Evolutionary conservation across 2,888 invertebrate genomes (phyloP), one percentile per base, ranked within the genome.

Genomic region (Sympetrum striolatum): DNA sequence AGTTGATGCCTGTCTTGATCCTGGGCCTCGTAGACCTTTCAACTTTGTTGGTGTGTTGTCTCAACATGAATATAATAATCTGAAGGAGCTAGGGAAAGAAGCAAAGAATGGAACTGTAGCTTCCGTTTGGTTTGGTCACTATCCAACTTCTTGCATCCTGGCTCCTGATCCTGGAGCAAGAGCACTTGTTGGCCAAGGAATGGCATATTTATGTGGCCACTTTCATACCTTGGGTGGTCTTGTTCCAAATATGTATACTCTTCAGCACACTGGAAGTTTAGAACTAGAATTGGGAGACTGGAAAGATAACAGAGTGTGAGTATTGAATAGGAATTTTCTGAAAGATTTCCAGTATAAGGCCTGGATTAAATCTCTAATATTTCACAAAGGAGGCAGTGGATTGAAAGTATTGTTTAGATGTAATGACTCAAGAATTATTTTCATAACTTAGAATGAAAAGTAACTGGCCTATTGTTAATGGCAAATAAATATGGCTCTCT

Each of bases 251-350:
- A 98, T 98, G 98, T 98, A 98, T 93, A 97, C 98, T 0, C 94
- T 97, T 92, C 98, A 98, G 93, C 96, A 96, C 92, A 95, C 95
- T 91, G 98, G 98, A 6, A 97, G 96, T 93, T 94, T 98, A 91
- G 98, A 98, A 94, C 94, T 98, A 91, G 98, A 98, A 94, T 94
- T 98, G 90, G 98, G 97, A 14, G 98, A 98, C 94, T 98, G 98
- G 98, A 98, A 98, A 94, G 97, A 97, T 92, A 97, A 97, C 93
- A 95, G 98, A 94, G 95, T 97, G 97, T 97, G 94, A 94, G 94
- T 93, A 91, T n/a, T 91, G 91, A 91, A 90, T 90, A 31, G 91
- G 91, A 90, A 91, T 90, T 91, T 90, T 92, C 90, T 92, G 12
- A 10, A 37, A 37, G 5, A 37, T 80, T 35, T 15, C 14, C 44